Base-by-base conservation (phyloP, 2,797 vertebrate species). In the Melanitta fusca region DNA sequence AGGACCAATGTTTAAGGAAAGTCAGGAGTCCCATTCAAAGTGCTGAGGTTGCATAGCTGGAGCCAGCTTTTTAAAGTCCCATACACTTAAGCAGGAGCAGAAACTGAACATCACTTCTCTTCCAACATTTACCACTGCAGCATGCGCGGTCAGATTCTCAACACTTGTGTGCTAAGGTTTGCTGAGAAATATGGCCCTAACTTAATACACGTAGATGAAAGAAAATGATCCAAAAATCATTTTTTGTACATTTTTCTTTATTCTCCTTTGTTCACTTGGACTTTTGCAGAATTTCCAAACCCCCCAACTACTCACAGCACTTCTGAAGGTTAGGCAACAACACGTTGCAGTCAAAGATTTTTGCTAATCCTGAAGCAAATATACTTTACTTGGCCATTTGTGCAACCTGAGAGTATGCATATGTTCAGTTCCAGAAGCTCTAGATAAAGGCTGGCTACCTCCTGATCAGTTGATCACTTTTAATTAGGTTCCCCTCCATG, bases 401-500 rank as follows among this genome's bases (percentile, higher is more conserved):
- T 12, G 39, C 30, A 79, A 43, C 41, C 41, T 65, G 61, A 32
- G 5, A 16, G 20, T 2, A 51, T 4, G 30, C 5, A 4, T 6
- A 17, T 4, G 4, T 27, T 82, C 58, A 18, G 16, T 47, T 66
- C 54, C 56, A 18, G 39, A 6, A 79, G 45, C 70, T 79, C 47
- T 66, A 53, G 45, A 64, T 62, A 62, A 90, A 90, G 27, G 47
- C 28, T 69, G 36, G 41, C 18, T 49, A 7, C 8, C 22, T 47
- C 51, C 69, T 49, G 61, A 83, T 68, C 41, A 51, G 57, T 38
- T 45, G 61, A 74, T 85, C 77, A 22, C 45, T 89, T 93, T 71
- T 68, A 85, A n/a, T 41, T 53, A 64, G 75, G 51, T 28, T 62
- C 18, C 66, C 56, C 60, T 90, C 86, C 34, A 8, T 2, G 38